These are phyloP conservation scores for Cryptophagus acutangulus DNA, from an alignment of 2,888 invertebrate genomes.

Conservation along the genomic window DNA sequence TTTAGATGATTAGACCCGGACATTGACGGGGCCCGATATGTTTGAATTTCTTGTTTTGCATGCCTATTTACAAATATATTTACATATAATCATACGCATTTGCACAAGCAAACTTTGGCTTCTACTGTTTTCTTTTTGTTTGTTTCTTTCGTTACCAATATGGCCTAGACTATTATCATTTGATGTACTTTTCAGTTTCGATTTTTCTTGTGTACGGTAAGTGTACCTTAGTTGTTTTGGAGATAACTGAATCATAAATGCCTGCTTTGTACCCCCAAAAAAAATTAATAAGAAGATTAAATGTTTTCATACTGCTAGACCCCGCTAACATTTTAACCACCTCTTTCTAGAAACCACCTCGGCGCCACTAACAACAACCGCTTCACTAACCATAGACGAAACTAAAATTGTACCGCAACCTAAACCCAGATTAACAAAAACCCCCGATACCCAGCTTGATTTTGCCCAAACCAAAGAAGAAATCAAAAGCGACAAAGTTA, in stretches of 20 bases:
- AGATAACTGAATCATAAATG: constrained; percentile 25
- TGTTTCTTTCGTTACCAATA: constrained; percentile 24
- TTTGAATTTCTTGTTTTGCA: constrained; percentile 42
- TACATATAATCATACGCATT: constrained; percentile 9
- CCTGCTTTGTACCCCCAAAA: constrained; percentile 23
- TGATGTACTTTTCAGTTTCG: constrained; percentile 22
- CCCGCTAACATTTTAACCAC: constrained; percentile 45
- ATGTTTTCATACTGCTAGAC: constrained; percentile 38
- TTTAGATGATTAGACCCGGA: constrained; percentile 24
- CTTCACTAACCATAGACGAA: constrained; percentile 40
- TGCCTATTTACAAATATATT: constrained; percentile 16
- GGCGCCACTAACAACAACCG: constrained; percentile 40
- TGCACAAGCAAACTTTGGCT: constrained; percentile 42
- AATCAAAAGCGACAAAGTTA: constrained; percentile 31
- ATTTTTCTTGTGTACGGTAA: constrained; percentile 25
- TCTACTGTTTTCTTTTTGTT: constrained; percentile 22
- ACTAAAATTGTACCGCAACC: constrained; percentile 49
- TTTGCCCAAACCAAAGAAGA: constrained; percentile 21
- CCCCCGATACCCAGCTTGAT: constrained; percentile 32
- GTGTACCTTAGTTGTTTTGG: constrained; percentile 4
- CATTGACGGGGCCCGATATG: constrained; percentile 45
- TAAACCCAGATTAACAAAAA: constrained; percentile 46
- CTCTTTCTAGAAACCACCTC: constrained; percentile 48
- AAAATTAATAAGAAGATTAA: background rate
- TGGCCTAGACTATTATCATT: constrained; percentile 29